Conservation (phyloP, 2,888 invertebrate genomes). For the Suillia variegata region DNA sequence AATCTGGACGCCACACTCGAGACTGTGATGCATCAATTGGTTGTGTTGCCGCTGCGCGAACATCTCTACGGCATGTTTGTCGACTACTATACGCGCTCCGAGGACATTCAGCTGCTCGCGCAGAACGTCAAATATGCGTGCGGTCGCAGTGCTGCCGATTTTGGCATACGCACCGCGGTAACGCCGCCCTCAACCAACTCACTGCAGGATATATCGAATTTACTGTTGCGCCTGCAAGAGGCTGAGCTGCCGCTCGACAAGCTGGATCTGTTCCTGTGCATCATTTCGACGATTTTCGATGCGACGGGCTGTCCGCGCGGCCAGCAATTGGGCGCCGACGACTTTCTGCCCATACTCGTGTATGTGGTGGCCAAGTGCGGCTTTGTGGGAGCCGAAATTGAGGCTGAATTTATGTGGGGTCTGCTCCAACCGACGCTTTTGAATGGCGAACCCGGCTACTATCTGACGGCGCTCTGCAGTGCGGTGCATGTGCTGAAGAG, state of each 20-base stretch:
- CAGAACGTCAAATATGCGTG: conserved; percentile 61
- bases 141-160: conserved; percentile 53
- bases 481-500: conserved; percentile 70
- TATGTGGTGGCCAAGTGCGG: conserved; percentile 90
- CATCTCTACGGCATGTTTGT: conserved; percentile 85
- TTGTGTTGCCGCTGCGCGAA: conserved; percentile 83
- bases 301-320: conserved; percentile 62
- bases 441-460: conserved; percentile 93
- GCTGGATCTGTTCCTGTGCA: conserved; percentile 86
- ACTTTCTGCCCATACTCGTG: conserved; percentile 88
- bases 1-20: conserved; percentile 95
- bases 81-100: conserved; percentile 80
- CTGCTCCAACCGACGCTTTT: conserved; percentile 87
- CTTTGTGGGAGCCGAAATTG: conserved; percentile 90
- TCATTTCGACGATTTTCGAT: conserved; percentile 87
- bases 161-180: conserved; percentile 68
- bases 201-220: conserved; percentile 77
- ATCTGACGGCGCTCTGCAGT: conserved; percentile 90
- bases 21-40: conserved; percentile 89
- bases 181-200: conserved; percentile 77
- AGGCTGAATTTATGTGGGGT: conserved; percentile 96
- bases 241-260: conserved; percentile 93
- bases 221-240: conserved; percentile 82
- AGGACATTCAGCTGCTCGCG: conserved; percentile 74
- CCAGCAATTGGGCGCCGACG: conserved; percentile 76